Evolutionary conservation across 1,140 invertebrate species (phyloP).

Genomic region (Bombus affinis): DNA sequence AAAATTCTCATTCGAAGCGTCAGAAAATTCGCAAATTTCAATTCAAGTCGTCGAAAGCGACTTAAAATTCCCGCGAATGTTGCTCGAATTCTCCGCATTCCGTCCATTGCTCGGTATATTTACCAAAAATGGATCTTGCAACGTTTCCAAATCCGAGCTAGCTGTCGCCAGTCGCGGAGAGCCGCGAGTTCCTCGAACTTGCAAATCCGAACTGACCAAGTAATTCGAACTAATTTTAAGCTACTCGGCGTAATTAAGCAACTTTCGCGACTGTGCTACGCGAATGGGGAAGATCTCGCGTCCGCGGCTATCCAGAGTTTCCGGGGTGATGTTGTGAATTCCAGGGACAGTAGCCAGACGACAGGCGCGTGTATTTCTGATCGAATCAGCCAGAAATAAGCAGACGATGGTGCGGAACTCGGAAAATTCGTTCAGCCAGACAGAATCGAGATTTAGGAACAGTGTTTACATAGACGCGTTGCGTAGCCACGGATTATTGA

Average conservation of each 20-base stretch:
- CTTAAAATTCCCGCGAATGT: too few relatives aligned
- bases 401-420: constrained; percentile 3
- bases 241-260: not conserved
- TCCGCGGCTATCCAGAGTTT: not conserved
- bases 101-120: too few relatives aligned
- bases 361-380: not conserved
- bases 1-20: too few relatives aligned
- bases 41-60: too few relatives aligned
- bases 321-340: constrained; percentile 1
- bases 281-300: not conserved
- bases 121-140: too few relatives aligned
- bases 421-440: constrained; percentile 27
- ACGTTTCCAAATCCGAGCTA: too few relatives aligned
- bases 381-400: constrained; percentile 27
- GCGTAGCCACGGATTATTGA: constrained; percentile 36
- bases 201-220: too few relatives aligned
- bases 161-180: not conserved
- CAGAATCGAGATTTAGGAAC: not conserved
- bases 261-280: not conserved
- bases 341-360: constrained; percentile 14
- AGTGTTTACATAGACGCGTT: constrained; percentile 3
- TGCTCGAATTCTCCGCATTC: too few relatives aligned
- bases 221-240: not conserved
- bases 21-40: too few relatives aligned
- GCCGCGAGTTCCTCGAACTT: not conserved